Conservation (phyloP, 2,888 invertebrate genomes). For the Mongoloraphidia duomilia region DNA sequence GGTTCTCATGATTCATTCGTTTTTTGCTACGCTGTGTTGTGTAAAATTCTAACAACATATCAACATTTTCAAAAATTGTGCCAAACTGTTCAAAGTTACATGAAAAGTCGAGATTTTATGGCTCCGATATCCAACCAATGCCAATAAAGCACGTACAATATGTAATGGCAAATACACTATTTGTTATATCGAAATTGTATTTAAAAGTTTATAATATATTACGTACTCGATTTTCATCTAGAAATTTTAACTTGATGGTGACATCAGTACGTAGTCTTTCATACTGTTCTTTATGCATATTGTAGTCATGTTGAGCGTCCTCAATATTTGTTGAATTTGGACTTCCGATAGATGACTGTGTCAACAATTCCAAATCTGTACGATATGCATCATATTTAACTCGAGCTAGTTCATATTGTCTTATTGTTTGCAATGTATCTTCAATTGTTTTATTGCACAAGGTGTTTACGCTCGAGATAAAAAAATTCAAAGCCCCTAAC, state of each 20-base stretch:
- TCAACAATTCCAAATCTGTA: slow-evolving; percentile 76
- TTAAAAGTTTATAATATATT: neutral
- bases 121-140: too few relatives aligned
- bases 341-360: slow-evolving; percentile 42
- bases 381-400: slow-evolving; percentile 97
- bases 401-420: slow-evolving; percentile 61
- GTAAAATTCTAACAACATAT: too few relatives aligned
- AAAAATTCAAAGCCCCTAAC: slow-evolving; percentile 87
- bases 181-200: too few relatives aligned
- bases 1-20: too few relatives aligned
- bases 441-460: slow-evolving; percentile 96
- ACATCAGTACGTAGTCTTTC: slow-evolving; percentile 89
- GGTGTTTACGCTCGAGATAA: slow-evolving; percentile 89
- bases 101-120: too few relatives aligned
- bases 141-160: too few relatives aligned
- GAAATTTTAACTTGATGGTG: slow-evolving; percentile 85
- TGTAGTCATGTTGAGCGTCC: slow-evolving; percentile 68
- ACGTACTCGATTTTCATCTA: slow-evolving; percentile 90
- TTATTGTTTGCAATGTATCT: slow-evolving; percentile 71
- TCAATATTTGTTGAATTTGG: slow-evolving; percentile 49
- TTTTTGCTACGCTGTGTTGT: too few relatives aligned
- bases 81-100: too few relatives aligned
- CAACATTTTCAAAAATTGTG: too few relatives aligned
- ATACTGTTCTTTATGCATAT: slow-evolving; percentile 76
- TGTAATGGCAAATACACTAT: too few relatives aligned